Evolutionary conservation across 2,888 invertebrate genomes (phyloP).

Genomic region (Ichneumon xanthorius): DNA sequence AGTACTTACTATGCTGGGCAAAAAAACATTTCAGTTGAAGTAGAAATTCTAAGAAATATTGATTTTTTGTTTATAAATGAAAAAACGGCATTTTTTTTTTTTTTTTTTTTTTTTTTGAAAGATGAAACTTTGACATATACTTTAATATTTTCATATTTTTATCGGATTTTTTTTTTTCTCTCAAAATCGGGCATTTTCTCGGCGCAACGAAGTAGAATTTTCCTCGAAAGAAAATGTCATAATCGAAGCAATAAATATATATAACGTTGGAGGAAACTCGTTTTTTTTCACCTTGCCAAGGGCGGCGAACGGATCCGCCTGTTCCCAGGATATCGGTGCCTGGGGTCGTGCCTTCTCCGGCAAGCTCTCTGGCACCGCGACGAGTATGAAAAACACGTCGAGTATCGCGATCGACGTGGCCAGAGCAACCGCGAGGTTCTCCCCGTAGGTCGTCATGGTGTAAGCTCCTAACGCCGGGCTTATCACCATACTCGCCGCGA

Average conservation of each 20-base stretch:
- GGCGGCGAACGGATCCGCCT: slow-evolving; percentile 97
- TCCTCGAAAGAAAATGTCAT: background rate
- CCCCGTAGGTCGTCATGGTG: slow-evolving; percentile 93
- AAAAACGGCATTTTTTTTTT: too few species aligned
- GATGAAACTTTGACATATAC: too few species aligned
- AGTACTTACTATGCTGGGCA: too few species aligned
- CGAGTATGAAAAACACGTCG: slow-evolving; percentile 99
- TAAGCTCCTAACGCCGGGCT: slow-evolving; percentile 98
- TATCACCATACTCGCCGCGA: slow-evolving; percentile 99
- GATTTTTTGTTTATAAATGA: too few species aligned
- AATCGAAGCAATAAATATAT: background rate
- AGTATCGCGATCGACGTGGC: slow-evolving; percentile 98
- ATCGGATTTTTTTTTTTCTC: too few species aligned
- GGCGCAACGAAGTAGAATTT: background rate
- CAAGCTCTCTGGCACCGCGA: slow-evolving; percentile 98
- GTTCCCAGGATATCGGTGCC: slow-evolving; percentile 97
- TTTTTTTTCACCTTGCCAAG: slow-evolving; percentile 85
- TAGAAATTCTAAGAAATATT: too few species aligned
- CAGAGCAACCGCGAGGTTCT: slow-evolving; percentile 91
- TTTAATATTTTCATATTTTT: too few species aligned
- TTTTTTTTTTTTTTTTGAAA: too few species aligned
- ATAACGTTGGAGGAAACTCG: background rate
- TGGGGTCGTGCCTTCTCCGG: slow-evolving; percentile 94
- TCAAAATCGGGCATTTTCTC: background rate
- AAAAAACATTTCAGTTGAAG: too few species aligned